These are phyloP conservation scores for Tinea semifulvella DNA, from an alignment of 2,888 invertebrate species.

Conservation along the genomic window DNA sequence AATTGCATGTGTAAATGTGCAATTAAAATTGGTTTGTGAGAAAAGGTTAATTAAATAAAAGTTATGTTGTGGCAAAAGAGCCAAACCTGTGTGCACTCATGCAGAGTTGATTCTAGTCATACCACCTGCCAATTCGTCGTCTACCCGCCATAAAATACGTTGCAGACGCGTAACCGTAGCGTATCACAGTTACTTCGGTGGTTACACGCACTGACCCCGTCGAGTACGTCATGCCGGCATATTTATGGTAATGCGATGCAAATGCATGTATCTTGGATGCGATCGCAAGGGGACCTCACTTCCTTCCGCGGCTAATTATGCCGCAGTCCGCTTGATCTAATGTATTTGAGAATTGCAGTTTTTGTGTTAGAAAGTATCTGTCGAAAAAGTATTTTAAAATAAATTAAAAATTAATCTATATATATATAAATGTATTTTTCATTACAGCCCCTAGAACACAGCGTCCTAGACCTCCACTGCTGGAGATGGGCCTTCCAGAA, in stretches of 20 bases:
- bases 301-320: constrained; percentile 41
- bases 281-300: constrained; percentile 34
- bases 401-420: too few relatives aligned
- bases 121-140: constrained; percentile 5
- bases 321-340: constrained; percentile 12
- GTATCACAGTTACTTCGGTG: constrained; percentile 4
- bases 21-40: too few relatives aligned
- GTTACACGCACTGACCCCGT: constrained; percentile 11
- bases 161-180: neutral
- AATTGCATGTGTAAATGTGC: too few relatives aligned
- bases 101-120: too few relatives aligned
- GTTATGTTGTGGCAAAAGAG: too few relatives aligned
- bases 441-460: too few relatives aligned
- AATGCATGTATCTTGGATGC: constrained; percentile 37
- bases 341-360: constrained; percentile 15
- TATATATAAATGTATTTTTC: too few relatives aligned
- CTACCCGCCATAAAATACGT: constrained; percentile 6
- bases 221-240: constrained; percentile 10
- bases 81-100: too few relatives aligned
- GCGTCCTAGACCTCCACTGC: too few relatives aligned
- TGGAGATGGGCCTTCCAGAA: too few relatives aligned
- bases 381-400: too few relatives aligned
- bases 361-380: constrained; percentile 16
- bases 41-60: too few relatives aligned
- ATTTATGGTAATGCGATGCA: constrained; percentile 35